Base-by-base conservation (phyloP, 2,888 invertebrate genomes). In the Calephelis perditalis region DNA sequence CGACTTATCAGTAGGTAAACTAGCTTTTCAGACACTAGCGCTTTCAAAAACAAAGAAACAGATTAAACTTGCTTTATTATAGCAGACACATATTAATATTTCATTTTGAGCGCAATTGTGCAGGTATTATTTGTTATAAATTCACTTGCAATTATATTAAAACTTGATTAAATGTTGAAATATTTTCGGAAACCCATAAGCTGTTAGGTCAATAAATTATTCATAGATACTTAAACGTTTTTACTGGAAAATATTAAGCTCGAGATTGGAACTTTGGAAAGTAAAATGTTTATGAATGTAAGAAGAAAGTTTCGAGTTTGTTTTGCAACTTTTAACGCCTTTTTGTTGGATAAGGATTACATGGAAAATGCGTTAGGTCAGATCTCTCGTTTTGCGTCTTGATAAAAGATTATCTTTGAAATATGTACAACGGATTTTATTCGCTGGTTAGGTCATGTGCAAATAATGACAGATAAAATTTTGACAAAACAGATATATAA, bases 211-310 rank as follows among this genome's bases (percentile, higher is more conserved):
- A 54, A 37, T 59, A 55, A 52, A 59, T 54, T 55, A 55, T 55
- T 59, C 37, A 59, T 35, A 45, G 49, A 60, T 54, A 45, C 57
- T 58, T 55, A 58, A 57, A 44, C 64, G 64, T 76, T 76, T 73
- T 75, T 73, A 79, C 75, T 75, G 74, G 78, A 74, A 79, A 81
- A 80, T 79, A 80, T 74, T 78, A 77, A 75, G 77, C 73, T 67
- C 75, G 71, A 72, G 70, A 71, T 72, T 72, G 72, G 63, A 68
- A 71, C 73, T 75, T 70, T 65, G 68, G 73, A 73, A 82, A 85
- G 82, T 84, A 82, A 80, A 86, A 86, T 86, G 82, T 86, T 87
- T 86, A 84, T 86, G 82, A 84, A 86, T 81, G 82, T 82, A 81
- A 77, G 73, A 76, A 77, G 75, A 77, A 84, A 86, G 75, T 86